Evolutionary conservation across 2,113 vertebrate species (phyloP).

Genomic region (Poeciliopsis turrubarensis): DNA sequence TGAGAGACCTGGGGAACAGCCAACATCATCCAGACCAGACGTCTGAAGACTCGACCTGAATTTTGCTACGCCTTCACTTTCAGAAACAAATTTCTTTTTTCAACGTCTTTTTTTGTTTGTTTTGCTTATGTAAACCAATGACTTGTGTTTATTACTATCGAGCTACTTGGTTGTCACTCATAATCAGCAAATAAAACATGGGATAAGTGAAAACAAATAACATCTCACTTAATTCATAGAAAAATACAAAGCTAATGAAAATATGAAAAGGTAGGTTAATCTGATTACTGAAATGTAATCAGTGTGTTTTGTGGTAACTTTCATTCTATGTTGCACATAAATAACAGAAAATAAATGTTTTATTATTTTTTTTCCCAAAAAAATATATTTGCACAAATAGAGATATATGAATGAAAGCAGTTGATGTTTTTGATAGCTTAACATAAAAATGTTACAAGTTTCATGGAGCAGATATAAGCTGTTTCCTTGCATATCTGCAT

Average conservation of each 20-base stretch:
- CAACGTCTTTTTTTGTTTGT: background rate
- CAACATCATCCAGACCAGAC: constrained; percentile 1
- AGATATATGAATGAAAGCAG: too few relatives aligned
- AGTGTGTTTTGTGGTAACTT: background rate
- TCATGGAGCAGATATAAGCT: too few relatives aligned
- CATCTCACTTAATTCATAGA: background rate
- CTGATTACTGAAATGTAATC: background rate
- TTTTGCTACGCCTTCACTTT: background rate
- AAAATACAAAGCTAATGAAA: background rate
- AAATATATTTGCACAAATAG: too few relatives aligned
- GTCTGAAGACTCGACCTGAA: constrained; percentile 8
- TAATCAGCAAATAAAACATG: background rate
- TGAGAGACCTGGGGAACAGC: constrained; percentile 61
- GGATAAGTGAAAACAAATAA: background rate
- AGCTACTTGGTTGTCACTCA: background rate
- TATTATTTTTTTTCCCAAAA: too few relatives aligned
- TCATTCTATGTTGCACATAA: background rate
- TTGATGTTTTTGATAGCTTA: too few relatives aligned
- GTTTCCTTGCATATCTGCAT: too few relatives aligned
- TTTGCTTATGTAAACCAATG: background rate
- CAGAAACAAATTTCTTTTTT: background rate
- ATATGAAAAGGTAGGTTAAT: background rate
- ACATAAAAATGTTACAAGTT: too few relatives aligned
- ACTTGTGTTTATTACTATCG: background rate
- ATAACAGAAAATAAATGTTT: background rate